Base-by-base conservation (phyloP, 2,797 vertebrate genomes). In the Acanthurus lineatus region DNA sequence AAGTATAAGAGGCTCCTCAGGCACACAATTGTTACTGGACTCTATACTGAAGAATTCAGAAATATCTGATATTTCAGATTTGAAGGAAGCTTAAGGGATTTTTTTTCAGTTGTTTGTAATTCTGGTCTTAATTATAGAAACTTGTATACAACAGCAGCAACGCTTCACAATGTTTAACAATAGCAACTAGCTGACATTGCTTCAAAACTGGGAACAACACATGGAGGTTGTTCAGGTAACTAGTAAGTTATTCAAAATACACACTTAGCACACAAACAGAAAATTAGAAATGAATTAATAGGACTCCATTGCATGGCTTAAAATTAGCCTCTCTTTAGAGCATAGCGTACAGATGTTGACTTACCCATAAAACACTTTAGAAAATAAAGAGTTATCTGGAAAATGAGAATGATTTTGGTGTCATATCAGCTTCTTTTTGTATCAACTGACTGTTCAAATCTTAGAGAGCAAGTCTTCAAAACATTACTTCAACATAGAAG, bases 21-120 rank as follows among this genome's bases (percentile, higher is more conserved):
- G 65, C 47, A 86, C 16, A 32, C 51, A 40, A 44, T n/a, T 61
- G 19, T 56, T 53, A 38, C 62, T 17, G n/a, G 48, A 14, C 35
- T 6, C 8, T 42, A 3, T 16, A 42, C 6, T 64, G 40, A 9
- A 12, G 9, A 42, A 35, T 35, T 35, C 4, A 20, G n/a, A 20
- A n/a, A 20, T 28, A 15, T 15, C 4, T 22, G 16, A 54, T 54
- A 32, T 28, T 7, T 16, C 14, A 28, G 25, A 16, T 54, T 28
- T 53, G 20, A 14, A 28, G 3, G 14, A 22, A 14, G 22, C 22
- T 54, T 6, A 28, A 16, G 1, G 2, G 6, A 53, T 6, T 20
- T 49, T 3, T 57, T 22, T 32, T 60, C 40, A 60, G 40, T n/a
- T 22, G 38, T 15, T 9, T 9, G 2, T 32, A 35, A 17, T 56